These are phyloP conservation scores for Chesias legatella DNA, from an alignment of 2,888 invertebrate genomes.

Conservation along the genomic window DNA sequence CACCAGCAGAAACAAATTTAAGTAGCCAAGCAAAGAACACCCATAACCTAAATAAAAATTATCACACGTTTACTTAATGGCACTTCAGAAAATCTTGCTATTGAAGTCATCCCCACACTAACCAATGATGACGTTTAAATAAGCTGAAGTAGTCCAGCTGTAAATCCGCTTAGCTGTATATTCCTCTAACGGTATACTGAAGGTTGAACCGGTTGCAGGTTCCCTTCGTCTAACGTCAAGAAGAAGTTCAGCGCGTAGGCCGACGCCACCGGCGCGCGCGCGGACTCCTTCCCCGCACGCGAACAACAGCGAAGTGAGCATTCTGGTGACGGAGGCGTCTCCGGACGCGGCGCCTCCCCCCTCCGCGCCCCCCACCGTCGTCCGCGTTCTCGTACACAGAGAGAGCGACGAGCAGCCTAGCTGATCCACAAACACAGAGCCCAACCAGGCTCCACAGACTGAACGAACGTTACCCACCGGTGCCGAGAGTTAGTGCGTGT, in stretches of 20 bases:
- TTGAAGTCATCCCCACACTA: neutral
- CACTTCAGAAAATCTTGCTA: constrained; percentile 4
- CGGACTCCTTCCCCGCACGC: constrained; percentile 73
- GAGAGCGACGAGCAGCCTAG: constrained; percentile 89
- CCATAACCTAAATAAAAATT: neutral
- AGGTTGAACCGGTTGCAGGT: constrained; percentile 42
- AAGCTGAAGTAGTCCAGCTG: constrained; percentile 22
- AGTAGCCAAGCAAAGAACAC: constrained; percentile 8
- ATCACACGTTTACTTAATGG: constrained; percentile 5
- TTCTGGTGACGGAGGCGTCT: constrained; percentile 92
- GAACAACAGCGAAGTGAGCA: constrained; percentile 86
- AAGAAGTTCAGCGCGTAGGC: constrained; percentile 59
- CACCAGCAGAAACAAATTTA: constrained; percentile 3
- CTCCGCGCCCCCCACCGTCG: constrained; percentile 84
- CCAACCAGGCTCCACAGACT: constrained; percentile 41
- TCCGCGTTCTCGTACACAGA: constrained; percentile 89
- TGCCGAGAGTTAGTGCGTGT: constrained; percentile 28
- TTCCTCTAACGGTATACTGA: constrained; percentile 3
- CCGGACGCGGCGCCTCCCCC: constrained; percentile 85
- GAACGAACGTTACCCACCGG: constrained; percentile 15
- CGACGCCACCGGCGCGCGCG: constrained; percentile 57
- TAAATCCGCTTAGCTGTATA: constrained; percentile 18
- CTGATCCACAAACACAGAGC: constrained; percentile 70
- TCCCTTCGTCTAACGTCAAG: constrained; percentile 73
- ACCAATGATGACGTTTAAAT: constrained; percentile 5